Evolutionary conservation across 1,140 invertebrate genomes (phyloP), one percentile per base, ranked within the genome.

Genomic region (Pollicipes pollicipes): DNA sequence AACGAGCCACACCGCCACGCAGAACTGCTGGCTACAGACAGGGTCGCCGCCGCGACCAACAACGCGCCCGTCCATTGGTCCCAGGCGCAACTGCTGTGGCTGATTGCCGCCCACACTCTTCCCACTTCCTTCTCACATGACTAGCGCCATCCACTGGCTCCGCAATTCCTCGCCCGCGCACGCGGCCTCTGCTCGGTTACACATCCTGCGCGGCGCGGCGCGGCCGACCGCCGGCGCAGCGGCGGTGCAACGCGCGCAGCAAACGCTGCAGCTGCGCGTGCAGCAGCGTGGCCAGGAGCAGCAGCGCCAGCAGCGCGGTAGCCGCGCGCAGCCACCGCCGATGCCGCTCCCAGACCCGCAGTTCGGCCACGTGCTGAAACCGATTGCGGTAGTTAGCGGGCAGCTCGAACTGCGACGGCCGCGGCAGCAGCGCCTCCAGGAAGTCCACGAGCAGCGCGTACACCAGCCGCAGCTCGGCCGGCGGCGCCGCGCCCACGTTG

Each of bases 391-490:
- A 88, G 71, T 87, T 83, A 45, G 81, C 73, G 64, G 87, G 84
- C 64, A 91, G 78, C 76, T 92, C 90, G 78, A 90, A 91, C 70
- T 84, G 84, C 58, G 89, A 90, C 30, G 83, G 85, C 16, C 85
- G 78, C 2, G 90, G 90, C 77, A 89, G 88, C 1, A 91, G 76
- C 0, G 88, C 87, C 70, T 89, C 82, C 78, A 90, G 91, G 77
- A 91, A 90, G 76, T 91, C 88, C 71, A 85, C 84, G 0, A 91
- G 78, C 10, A 91, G 79, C 31, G 87, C 85, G 69, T 85, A 84
- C 8, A 91, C 84, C 69, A 89, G 79, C 75, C 86, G 85, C 76
- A 88, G 87, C 67, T 88, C 87, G 4, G 84, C 82, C n/a, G 83
- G 81, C 6, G 77, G 76, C 30, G 87, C 83, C 74, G 90, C 86